Percentiles rank a stretch among this genome's conserved stretches.
These are phyloP conservation scores for Sus cebifrons DNA, from an alignment of 2,797 vertebrate species.

Conservation along the genomic window DNA sequence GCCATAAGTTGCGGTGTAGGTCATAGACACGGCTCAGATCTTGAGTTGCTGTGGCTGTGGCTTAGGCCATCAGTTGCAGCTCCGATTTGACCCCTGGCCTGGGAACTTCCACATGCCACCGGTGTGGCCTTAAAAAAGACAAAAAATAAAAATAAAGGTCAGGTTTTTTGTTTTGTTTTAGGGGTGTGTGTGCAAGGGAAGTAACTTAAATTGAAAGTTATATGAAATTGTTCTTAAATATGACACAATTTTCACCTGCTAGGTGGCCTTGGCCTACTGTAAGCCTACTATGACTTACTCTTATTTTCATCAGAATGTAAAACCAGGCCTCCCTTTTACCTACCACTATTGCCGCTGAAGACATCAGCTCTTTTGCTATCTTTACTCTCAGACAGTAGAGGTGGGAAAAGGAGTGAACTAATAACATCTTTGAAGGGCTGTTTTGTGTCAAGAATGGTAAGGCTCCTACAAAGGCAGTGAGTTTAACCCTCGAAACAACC, in stretches of 20 bases:
- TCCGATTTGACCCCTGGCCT: too few species aligned
- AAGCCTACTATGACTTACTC: not conserved
- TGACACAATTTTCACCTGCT: not conserved
- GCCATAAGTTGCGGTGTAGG: too few species aligned
- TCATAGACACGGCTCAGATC: too few species aligned
- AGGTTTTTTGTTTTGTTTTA: not conserved
- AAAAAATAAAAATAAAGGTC: not conserved
- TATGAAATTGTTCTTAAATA: not conserved
- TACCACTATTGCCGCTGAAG: not conserved
- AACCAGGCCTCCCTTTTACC: not conserved
- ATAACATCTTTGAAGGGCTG: not conserved
- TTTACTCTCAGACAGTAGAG: not conserved
- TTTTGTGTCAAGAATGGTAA: not conserved
- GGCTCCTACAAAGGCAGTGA: not conserved
- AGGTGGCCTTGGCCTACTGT: not conserved
- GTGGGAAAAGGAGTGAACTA: not conserved
- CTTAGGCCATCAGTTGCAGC: too few species aligned
- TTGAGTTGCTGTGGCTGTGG: too few species aligned
- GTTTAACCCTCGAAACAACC: not conserved
- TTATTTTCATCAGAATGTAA: not conserved
- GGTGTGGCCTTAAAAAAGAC: too few species aligned
- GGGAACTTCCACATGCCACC: too few species aligned
- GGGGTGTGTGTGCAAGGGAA: fast-evolving
- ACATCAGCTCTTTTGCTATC: not conserved
- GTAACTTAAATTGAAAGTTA: conserved; percentile 56